Evolutionary conservation across 1,140 invertebrate genomes (phyloP), one percentile per base, ranked within the genome.

Genomic region (Penaeus chinensis): DNA sequence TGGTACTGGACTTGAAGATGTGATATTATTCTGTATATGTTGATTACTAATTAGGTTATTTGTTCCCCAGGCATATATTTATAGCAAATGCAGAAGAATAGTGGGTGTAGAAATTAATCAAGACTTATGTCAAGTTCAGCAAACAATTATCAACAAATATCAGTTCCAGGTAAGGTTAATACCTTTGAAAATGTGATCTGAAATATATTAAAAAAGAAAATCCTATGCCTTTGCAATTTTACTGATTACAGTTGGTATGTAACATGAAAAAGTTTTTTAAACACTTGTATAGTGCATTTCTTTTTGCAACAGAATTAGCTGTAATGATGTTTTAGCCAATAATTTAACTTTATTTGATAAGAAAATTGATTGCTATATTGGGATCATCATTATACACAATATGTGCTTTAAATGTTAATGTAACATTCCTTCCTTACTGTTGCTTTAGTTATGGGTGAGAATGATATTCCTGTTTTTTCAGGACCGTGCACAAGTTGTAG

Each of bases 41-140:
- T 54, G 16, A 16, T 54, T 54, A 74, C 69, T 37, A 7, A 32
- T 47, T 7, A 42, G 32, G 13, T 3, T 91, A 95, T 80, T 76
- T 42, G 65, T 60, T 84, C 37, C 32, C 42, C 87, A 90, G 95
- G 95, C 95, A 66, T 94, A 95, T 90, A 92, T 94, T 88, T 94
- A 94, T 78, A 94, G 94, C 54, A 93, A 94, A 91, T 93, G 93
- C 47, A 91, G 91, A 62, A 93, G 92, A 90, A 95, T 96, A 80
- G 93, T 95, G 89, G 95, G 95, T 16, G 93, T 96, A 61, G 95
- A 96, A 93, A 94, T 96, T 90, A 96, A 95, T 90, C 92, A 94
- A 90, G 94, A 95, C 87, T 94, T 95, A 61, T 95, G 94, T 91
- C 91, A 94, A 66, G 90, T 96, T 16, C 95, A 95, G 91, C 92